Base-by-base conservation (phyloP, 2,888 invertebrate genomes). In the Tetragonisca angustula region DNA sequence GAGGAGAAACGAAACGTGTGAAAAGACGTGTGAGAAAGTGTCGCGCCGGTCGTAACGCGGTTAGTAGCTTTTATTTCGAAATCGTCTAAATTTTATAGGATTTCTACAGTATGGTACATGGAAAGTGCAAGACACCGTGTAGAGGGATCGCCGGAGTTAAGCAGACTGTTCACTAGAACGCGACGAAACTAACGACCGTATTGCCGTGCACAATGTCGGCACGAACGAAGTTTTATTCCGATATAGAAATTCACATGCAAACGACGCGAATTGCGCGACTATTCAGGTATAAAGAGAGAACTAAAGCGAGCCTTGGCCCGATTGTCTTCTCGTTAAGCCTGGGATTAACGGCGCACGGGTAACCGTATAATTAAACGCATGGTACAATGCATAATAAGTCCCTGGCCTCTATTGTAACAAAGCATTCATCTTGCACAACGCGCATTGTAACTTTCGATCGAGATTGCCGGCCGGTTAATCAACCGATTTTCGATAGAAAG, bases 171-270 rank as follows among this genome's bases (percentile, higher is more conserved):
- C 52, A 27, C 11, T 19, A 61, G 17, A 52, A 52, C 52, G 27
- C 78, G 62, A 79, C 75, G 75, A 52, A 68, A 56, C 67, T 64
- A 36, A 43, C 54, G 32, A 11, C 17, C 36, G 36, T 59, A 59
- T 24, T 6, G 64, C 68, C 4, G 15, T 13, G 21, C 43, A 32
- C 52, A 32, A 75, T 54, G 64, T 49, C 62, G 49, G 71, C 43
- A 71, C 27, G 62, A 61, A 32, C 72, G 24, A 76, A 61, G 77
- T 83, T 86, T 84, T 86, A 80, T 79, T 56, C 81, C 62, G 24
- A 67, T 79, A 70, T 74, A 81, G 79, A 86, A 84, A 84, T 87
- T 86, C 86, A 67, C 81, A 84, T 86, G 84, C 81, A 78, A 87
- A 85, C 72, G 79, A 81, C 59, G 70, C 70, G 79, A 81, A 79